These are phyloP conservation scores for Rotaria magnacalcarata DNA, from an alignment of 2,888 invertebrate genomes.

Conservation along the genomic window DNA sequence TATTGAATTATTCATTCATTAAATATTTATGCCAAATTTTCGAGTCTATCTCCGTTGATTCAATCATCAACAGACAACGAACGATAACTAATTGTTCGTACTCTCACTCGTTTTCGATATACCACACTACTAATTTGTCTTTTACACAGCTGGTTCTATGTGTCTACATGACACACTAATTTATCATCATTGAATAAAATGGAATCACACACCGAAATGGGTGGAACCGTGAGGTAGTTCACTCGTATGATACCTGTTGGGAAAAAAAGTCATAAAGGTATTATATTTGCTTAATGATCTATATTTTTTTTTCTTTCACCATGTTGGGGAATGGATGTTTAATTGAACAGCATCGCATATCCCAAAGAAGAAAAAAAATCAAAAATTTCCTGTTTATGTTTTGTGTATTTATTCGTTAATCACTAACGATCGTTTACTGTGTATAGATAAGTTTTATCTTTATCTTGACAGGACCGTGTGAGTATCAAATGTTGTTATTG, in stretches of 20 bases:
- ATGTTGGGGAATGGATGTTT: slow-evolving; percentile 3
- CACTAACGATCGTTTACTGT: background rate
- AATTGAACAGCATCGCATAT: background rate
- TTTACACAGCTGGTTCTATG: background rate
- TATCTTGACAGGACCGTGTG: background rate
- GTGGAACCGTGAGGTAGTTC: slow-evolving; percentile 16
- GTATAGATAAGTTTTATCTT: slow-evolving; percentile 3
- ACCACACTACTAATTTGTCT: slow-evolving; percentile 19
- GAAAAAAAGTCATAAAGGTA: background rate
- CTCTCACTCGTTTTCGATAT: background rate
- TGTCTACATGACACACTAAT: background rate
- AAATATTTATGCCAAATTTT: background rate
- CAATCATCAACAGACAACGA: background rate
- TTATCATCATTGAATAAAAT: slow-evolving; percentile 1
- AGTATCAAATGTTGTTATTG: slow-evolving; percentile 11
- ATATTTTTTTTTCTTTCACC: background rate
- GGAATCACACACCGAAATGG: slow-evolving; percentile 15
- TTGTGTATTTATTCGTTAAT: background rate
- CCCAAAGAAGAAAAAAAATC: background rate
- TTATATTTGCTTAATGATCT: slow-evolving; percentile 26
- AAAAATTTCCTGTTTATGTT: background rate
- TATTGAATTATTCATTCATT: background rate
- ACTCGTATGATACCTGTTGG: slow-evolving; percentile 7
- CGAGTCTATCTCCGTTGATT: background rate
- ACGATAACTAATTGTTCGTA: slow-evolving; percentile 2